Percentiles rank a stretch among this genome's conserved stretches.
Conservation (phyloP, 2,888 invertebrate genomes). For the Onthophagus sagittarius region DNA sequence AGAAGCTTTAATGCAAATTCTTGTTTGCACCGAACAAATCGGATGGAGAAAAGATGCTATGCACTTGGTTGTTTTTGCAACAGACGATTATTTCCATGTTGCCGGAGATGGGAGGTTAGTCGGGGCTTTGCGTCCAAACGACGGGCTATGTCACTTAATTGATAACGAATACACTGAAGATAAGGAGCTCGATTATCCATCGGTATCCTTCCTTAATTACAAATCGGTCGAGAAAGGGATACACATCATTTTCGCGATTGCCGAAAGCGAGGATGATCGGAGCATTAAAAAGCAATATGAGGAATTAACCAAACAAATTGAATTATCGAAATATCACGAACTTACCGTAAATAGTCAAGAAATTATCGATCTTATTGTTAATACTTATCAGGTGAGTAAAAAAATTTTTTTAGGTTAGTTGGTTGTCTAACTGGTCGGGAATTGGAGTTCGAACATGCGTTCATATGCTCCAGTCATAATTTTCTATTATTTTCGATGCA, state of each 20-base stretch:
- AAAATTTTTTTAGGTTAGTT: too few species aligned
- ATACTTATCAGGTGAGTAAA: constrained; percentile 42
- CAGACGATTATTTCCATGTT: constrained; percentile 71
- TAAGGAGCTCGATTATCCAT: constrained; percentile 71
- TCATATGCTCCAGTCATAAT: too few species aligned
- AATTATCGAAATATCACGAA: too few species aligned
- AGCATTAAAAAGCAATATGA: too few species aligned
- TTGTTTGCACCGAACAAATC: constrained; percentile 65
- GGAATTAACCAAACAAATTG: too few species aligned
- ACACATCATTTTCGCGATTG: constrained; percentile 76
- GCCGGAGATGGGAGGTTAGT: constrained; percentile 76
- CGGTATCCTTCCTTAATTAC: constrained; percentile 63
- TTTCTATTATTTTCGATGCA: too few species aligned
- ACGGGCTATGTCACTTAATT: constrained; percentile 63
- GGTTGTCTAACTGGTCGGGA: too few species aligned
- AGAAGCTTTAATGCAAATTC: constrained; percentile 83
- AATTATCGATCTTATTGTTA: too few species aligned
- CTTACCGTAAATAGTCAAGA: too few species aligned
- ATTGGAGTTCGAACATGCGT: too few species aligned
- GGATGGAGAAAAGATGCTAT: constrained; percentile 72
- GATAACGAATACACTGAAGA: constrained; percentile 56
- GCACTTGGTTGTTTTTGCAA: constrained; percentile 72
- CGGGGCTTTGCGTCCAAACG: constrained; percentile 67
- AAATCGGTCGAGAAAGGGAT: constrained; percentile 64
- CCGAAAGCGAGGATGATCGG: too few species aligned